These are phyloP conservation scores for Megalops atlanticus DNA, from an alignment of 2,113 vertebrate species.

Conservation along the genomic window DNA sequence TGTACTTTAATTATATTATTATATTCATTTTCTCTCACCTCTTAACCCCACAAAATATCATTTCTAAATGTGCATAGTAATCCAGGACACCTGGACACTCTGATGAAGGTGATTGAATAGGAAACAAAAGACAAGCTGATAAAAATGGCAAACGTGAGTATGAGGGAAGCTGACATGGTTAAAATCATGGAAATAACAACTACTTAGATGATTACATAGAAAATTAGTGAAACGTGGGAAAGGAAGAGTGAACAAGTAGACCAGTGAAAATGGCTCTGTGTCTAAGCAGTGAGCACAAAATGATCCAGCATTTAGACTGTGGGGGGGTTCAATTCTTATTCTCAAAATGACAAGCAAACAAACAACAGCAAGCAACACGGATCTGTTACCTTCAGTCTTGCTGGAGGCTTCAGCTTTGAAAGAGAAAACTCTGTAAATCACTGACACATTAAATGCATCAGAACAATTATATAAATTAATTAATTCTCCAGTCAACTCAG, in stretches of 20 bases:
- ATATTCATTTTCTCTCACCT: too few species aligned
- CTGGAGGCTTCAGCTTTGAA: neutral
- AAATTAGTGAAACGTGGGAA: neutral
- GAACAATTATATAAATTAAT: neutral
- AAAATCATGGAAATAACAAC: neutral
- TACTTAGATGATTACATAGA: neutral
- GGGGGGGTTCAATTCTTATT: neutral
- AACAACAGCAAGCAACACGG: neutral
- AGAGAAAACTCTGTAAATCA: slow-evolving; percentile 1
- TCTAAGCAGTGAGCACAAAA: too few species aligned
- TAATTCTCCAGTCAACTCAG: neutral
- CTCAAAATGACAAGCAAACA: neutral
- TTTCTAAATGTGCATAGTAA: too few species aligned
- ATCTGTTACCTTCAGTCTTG: slow-evolving; percentile 10
- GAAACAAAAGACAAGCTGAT: too few species aligned
- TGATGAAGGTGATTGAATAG: too few species aligned
- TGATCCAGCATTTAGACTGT: too few species aligned
- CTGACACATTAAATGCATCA: neutral
- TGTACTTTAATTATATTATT: too few species aligned
- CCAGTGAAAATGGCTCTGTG: neutral
- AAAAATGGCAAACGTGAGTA: neutral
- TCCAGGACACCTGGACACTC: too few species aligned
- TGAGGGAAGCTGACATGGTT: neutral
- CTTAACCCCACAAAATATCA: too few species aligned
- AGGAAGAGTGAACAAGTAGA: neutral